Conservation (phyloP, 2,113 vertebrate species). For the Ia io region DNA sequence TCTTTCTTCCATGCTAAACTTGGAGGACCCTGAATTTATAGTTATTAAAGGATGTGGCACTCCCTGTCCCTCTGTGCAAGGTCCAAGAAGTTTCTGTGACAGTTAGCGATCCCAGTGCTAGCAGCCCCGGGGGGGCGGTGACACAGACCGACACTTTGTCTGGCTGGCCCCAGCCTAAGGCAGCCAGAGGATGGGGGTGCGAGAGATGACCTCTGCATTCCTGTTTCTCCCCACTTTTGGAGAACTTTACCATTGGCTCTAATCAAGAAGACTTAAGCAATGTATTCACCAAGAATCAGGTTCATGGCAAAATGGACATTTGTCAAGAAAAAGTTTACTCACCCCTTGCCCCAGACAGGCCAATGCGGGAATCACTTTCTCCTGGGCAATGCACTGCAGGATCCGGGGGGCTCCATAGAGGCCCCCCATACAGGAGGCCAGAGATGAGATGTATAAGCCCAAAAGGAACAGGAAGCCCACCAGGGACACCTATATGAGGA, state of each 20-base stretch:
- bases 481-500: constrained; percentile 92
- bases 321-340: constrained; percentile 74
- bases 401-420: constrained; percentile 96
- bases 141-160: neutral
- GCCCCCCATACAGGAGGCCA: constrained; percentile 98
- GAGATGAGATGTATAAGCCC: constrained; percentile 96
- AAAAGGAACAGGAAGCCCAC: constrained; percentile 97
- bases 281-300: neutral
- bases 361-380: constrained; percentile 92
- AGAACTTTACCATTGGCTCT: neutral
- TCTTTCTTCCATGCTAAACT: neutral
- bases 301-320: neutral
- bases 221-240: neutral
- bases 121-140: neutral
- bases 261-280: neutral
- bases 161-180: neutral
- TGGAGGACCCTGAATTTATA: neutral
- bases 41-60: neutral
- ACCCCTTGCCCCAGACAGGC: constrained; percentile 91
- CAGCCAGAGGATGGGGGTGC: neutral
- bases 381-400: constrained; percentile 96
- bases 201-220: neutral
- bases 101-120: neutral
- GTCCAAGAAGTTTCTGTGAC: neutral
- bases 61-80: neutral